Percentiles rank a stretch among this genome's conserved stretches.
phyloP scores from a whole-genome alignment of 92 coral and sea anemone genomes.

The Siderastrea radians region DNA sequence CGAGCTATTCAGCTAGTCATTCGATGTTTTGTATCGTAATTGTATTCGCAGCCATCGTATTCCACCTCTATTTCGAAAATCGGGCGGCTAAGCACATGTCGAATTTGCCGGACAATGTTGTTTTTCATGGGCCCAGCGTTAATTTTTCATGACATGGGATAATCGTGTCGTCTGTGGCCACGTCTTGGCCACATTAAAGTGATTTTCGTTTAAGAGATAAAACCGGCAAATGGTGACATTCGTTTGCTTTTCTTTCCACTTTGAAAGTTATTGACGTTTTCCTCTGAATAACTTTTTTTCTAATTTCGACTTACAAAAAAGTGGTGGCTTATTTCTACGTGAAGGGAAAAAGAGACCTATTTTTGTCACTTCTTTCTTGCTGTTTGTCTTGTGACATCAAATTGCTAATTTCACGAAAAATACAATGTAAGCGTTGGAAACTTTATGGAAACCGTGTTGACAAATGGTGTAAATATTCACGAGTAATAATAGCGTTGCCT shows the following conservation, averaged over 20 bases:
- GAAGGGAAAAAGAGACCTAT: no score
- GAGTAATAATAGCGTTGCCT: constrained; percentile 22
- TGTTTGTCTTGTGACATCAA: not conserved
- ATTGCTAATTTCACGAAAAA: not conserved
- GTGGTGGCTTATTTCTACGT: no score
- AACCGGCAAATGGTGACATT: not conserved
- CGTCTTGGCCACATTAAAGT: not conserved
- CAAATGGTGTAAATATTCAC: constrained; percentile 15
- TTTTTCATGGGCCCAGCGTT: not conserved
- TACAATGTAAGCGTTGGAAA: not conserved
- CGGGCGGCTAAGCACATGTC: not conserved
- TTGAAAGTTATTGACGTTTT: not conserved
- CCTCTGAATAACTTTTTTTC: not conserved
- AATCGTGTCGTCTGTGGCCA: not conserved
- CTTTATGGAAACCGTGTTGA: not conserved
- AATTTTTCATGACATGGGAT: constrained; percentile 13
- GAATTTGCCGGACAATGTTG: not conserved
- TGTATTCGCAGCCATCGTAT: not conserved
- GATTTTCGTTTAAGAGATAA: not conserved
- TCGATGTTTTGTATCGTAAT: not conserved
- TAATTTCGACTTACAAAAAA: no score
- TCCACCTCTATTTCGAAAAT: not conserved
- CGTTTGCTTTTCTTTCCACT: not conserved
- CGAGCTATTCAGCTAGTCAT: not conserved
- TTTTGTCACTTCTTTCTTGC: no score